Evolutionary conservation across 64 coral and sea anemone genomes (phyloP), one percentile per base, ranked within the genome.

Genomic region (Montipora foliosa): DNA sequence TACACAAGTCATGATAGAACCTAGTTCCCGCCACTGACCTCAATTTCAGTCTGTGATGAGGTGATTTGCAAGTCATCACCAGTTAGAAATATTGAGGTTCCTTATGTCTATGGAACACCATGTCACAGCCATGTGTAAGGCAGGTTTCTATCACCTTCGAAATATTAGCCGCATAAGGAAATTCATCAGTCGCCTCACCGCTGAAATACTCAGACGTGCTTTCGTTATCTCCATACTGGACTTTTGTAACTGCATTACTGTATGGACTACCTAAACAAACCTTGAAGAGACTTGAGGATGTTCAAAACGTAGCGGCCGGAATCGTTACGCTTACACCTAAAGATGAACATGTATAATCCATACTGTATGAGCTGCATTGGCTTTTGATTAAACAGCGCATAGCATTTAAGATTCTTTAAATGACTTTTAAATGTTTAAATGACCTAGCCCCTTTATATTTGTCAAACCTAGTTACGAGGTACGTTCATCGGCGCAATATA

Each of bases 221-320:
- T 17, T 83, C 12, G 50, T 83, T 20, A 83, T 58, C 15, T 59
- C 49, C 47, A 83, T 21, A 15, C 80, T 58, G 80, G 80, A 83
- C 48, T 83, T 58, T 58, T 83, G 80, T 29, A 83, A 83, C 53
- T 82, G 24, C 79, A 49, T 52, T 82, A 49, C 46, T 82, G 21
- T 82, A 52, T 82, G 79, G 79, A 49, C 37, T 59, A 53, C 49
- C 46, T 52, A 20, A 53, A 24, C 44, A 24, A 8, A 21, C 20
- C 46, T 24, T 82, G 53, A 52, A 82, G 37, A 82, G 50, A 52
- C 79, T 82, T 22, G 47, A 82, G 49, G 5, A 8, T 11, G 37
- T 82, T 51, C 37, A 49, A 22, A 22, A 22, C 22, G 22, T 22
- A 22, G 22, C 22, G 22, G 22, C 22, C 22, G 22, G 22, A 22